phyloP scores from a whole-genome alignment of 2,888 invertebrate genomes.

The Drosophila subsilvestris region DNA sequence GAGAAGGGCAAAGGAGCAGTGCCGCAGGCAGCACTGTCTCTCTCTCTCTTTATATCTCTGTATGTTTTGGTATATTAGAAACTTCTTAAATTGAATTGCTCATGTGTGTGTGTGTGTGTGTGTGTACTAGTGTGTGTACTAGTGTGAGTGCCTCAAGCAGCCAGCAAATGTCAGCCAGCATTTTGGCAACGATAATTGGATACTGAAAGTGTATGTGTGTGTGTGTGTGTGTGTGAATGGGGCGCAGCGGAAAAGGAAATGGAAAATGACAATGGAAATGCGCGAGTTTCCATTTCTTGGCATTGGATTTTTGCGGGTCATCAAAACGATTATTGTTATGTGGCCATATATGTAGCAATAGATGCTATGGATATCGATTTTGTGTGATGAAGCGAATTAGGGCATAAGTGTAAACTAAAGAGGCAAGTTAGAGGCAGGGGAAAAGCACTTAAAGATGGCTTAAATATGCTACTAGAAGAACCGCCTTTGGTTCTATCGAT shows the following conservation, averaged over 20 bases:
- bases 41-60: slow-evolving; percentile 1
- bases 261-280: slow-evolving; percentile 34
- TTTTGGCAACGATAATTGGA: slow-evolving; percentile 65
- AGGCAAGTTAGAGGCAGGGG: background rate
- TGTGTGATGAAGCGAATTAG: slow-evolving; percentile 16
- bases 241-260: slow-evolving; percentile 6
- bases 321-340: slow-evolving; percentile 44
- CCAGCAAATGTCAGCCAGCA: slow-evolving; percentile 36
- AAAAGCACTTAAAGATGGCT: background rate
- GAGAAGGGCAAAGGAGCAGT: background rate
- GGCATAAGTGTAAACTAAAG: slow-evolving; percentile 2
- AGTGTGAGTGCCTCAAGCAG: slow-evolving; percentile 50
- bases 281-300: slow-evolving; percentile 40
- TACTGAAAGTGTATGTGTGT: background rate
- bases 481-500: background rate
- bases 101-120: slow-evolving; percentile 11
- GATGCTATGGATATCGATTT: slow-evolving; percentile 26
- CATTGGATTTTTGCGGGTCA: slow-evolving; percentile 40
- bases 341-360: background rate
- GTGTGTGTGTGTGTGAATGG: slow-evolving; percentile 9
- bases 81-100: slow-evolving; percentile 56
- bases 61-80: slow-evolving; percentile 50
- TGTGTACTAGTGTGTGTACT: slow-evolving; percentile 39
- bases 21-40: background rate
- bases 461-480: background rate